Evolutionary conservation across 2,888 invertebrate genomes (phyloP).

Genomic region (Synergus gifuensis): DNA sequence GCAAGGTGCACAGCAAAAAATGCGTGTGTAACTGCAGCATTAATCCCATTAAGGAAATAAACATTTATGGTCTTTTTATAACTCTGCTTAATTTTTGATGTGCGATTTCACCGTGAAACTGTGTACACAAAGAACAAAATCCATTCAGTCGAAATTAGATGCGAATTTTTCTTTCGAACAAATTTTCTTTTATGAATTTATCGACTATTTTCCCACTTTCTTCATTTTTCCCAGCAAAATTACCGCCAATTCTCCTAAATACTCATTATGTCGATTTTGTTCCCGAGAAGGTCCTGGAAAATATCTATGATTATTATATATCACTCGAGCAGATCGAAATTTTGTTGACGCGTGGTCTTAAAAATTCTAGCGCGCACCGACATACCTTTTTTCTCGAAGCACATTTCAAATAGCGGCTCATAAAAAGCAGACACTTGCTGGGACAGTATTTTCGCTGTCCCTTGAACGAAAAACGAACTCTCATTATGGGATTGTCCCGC

Average conservation of each 20-base stretch:
- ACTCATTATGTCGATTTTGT: too few species aligned
- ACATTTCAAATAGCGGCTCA: conserved; percentile 5
- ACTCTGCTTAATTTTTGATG: background rate
- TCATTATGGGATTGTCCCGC: conserved; percentile 24
- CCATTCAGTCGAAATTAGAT: too few species aligned
- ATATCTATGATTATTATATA: background rate
- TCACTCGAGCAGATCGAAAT: background rate
- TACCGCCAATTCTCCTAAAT: too few species aligned
- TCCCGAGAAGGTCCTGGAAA: background rate
- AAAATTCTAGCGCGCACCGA: background rate
- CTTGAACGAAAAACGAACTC: conserved; percentile 3
- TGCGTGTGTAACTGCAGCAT: conserved; percentile 30
- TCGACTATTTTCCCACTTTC: background rate
- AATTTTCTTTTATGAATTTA: background rate
- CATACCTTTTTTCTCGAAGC: background rate
- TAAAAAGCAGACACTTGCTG: conserved; percentile 15
- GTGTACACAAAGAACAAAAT: too few species aligned
- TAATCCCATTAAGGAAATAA: conserved; percentile 32
- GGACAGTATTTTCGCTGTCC: conserved; percentile 4
- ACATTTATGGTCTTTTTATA: conserved; percentile 9
- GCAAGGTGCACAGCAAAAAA: conserved; percentile 23
- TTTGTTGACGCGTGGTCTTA: background rate
- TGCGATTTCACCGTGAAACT: background rate
- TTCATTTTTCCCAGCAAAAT: too few species aligned
- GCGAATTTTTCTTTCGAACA: too few species aligned